Percentiles rank a stretch among this genome's conserved stretches.
Evolutionary conservation across 2,888 invertebrate species (phyloP).

Genomic region (Hyles lineata): DNA sequence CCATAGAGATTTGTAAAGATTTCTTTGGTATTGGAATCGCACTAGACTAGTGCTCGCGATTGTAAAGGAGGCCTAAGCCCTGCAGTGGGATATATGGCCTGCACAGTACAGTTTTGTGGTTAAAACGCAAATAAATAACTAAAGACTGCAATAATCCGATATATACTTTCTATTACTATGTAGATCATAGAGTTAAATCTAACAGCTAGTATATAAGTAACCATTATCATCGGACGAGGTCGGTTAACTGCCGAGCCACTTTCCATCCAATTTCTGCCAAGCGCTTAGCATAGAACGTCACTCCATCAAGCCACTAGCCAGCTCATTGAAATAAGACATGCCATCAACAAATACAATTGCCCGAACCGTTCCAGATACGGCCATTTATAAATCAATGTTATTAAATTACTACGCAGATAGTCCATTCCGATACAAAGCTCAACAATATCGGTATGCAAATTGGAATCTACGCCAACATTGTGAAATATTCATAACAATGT

Average conservation of each 20-base stretch:
- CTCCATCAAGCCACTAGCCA: constrained; percentile 5
- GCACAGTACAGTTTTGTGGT: too few species aligned
- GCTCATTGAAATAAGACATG: constrained; percentile 25
- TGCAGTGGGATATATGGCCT: too few species aligned
- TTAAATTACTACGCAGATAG: background rate
- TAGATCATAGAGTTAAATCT: background rate
- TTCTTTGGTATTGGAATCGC: too few species aligned
- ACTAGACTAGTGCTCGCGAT: too few species aligned
- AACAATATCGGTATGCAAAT: constrained; percentile 8
- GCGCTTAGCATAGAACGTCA: constrained; percentile 26
- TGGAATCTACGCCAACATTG: constrained; percentile 4
- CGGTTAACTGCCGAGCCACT: constrained; percentile 17
- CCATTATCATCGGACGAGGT: constrained; percentile 9
- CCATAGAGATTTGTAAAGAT: too few species aligned
- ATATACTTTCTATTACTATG: background rate
- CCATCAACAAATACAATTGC: constrained; percentile 21
- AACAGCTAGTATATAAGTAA: constrained; percentile 2
- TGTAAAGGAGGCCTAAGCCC: too few species aligned
- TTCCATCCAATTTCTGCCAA: constrained; percentile 27
- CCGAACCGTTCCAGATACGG: constrained; percentile 12
- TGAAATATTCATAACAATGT: constrained; percentile 63
- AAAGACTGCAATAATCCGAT: too few species aligned
- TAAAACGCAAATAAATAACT: too few species aligned
- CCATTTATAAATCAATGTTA: constrained; percentile 5
- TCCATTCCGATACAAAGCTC: background rate